These are phyloP conservation scores for Saccostrea glomerata DNA, from an alignment of 1,140 invertebrate species.

Conservation along the genomic window DNA sequence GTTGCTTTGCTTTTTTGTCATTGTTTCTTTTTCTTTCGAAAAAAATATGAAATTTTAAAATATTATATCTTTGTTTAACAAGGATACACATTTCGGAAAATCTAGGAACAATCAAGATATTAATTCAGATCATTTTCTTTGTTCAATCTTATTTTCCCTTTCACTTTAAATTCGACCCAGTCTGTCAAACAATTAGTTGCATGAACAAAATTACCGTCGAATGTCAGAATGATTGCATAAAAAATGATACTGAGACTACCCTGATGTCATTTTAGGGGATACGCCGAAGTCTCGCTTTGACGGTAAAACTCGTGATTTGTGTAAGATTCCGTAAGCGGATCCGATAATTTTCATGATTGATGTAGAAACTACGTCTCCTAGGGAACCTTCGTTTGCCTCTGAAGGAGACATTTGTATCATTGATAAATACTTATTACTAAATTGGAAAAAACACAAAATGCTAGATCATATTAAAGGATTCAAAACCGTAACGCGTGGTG, in stretches of 20 bases:
- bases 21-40: not conserved
- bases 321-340: constrained; percentile 28
- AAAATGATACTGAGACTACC: constrained; percentile 4
- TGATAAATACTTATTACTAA: constrained; percentile 56
- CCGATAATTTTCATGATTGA: constrained; percentile 29
- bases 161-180: not conserved
- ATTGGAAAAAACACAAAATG: constrained; percentile 52
- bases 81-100: not conserved
- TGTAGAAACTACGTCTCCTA: not conserved
- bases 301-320: constrained; percentile 38
- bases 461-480: constrained; percentile 58
- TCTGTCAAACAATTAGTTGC: constrained; percentile 32
- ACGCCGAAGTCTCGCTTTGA: constrained; percentile 23
- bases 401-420: constrained; percentile 50
- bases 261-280: constrained; percentile 14
- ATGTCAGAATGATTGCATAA: constrained; percentile 10
- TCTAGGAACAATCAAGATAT: not conserved
- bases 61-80: not conserved
- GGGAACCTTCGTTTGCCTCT: constrained; percentile 25
- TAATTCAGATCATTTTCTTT: not conserved
- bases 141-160: not conserved
- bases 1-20: too few relatives aligned
- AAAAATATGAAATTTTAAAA: not conserved
- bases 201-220: constrained; percentile 11
- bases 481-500: constrained; percentile 50